Percentiles rank a stretch among this genome's conserved stretches.
Evolutionary conservation across 2,113 vertebrate species (phyloP).

Genomic region (Nannospalax galili): DNA sequence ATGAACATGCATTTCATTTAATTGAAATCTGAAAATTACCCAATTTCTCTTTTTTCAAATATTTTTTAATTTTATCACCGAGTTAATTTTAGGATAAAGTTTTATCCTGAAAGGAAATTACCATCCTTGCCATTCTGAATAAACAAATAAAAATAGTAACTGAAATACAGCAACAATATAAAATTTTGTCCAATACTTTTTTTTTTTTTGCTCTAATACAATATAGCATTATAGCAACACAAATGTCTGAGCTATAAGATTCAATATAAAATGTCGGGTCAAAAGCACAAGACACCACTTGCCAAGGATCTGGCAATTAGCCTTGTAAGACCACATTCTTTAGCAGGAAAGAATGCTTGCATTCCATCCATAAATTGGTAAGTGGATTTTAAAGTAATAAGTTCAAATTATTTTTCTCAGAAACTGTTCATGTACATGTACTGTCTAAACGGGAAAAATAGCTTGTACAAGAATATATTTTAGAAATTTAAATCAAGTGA

Average conservation of each 20-base stretch:
- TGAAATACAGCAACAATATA: slow-evolving; percentile 43
- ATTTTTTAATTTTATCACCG: slow-evolving; percentile 15
- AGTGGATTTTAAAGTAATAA: neutral
- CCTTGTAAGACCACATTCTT: slow-evolving; percentile 55
- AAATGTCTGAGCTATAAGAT: neutral
- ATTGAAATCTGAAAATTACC: slow-evolving; percentile 46
- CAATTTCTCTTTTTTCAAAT: slow-evolving; percentile 14
- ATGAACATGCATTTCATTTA: neutral
- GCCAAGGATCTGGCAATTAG: slow-evolving; percentile 43
- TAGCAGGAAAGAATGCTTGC: neutral
- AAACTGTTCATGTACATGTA: neutral
- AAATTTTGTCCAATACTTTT: neutral
- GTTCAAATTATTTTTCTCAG: neutral
- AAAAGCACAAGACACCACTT: slow-evolving; percentile 25
- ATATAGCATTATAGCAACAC: neutral
- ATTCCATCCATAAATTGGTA: slow-evolving; percentile 18
- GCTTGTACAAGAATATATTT: neutral
- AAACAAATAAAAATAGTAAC: slow-evolving; percentile 51
- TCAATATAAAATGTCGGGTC: slow-evolving; percentile 24
- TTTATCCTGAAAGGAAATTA: slow-evolving; percentile 53
- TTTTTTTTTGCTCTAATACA: neutral
- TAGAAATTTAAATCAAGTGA: slow-evolving; percentile 37
- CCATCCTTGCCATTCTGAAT: slow-evolving; percentile 30
- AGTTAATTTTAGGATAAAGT: slow-evolving; percentile 17
- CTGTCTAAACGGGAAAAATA: neutral